Evolutionary conservation across 2,113 vertebrate species (phyloP).

Genomic region (Phyllopteryx taeniolatus): DNA sequence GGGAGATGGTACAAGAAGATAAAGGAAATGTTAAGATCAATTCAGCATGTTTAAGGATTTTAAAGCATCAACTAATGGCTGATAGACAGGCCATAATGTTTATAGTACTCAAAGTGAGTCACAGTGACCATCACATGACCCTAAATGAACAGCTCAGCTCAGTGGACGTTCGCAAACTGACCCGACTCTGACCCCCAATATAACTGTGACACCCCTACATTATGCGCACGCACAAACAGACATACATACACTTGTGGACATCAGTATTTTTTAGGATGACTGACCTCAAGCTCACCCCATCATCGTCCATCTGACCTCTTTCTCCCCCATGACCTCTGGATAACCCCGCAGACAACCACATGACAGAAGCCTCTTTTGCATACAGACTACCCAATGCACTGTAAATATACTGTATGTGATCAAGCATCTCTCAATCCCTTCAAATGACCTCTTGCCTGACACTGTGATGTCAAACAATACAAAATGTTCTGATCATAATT

Average conservation of each 20-base stretch:
- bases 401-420: constrained; percentile 26
- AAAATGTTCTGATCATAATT: not conserved
- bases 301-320: constrained; percentile 66
- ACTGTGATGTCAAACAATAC: not conserved
- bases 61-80: constrained; percentile 37
- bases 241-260: constrained; percentile 1
- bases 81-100: constrained; percentile 22
- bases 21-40: constrained; percentile 28
- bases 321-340: constrained; percentile 36
- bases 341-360: constrained; percentile 37
- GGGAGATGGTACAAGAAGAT: not conserved
- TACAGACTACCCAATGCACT: not conserved
- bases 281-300: constrained; percentile 67
- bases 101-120: constrained; percentile 23
- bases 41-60: constrained; percentile 23
- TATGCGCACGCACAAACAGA: constrained; percentile 12
- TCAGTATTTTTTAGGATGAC: constrained; percentile 39
- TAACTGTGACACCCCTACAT: constrained; percentile 26
- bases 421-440: constrained; percentile 28
- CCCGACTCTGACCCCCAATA: constrained; percentile 70
- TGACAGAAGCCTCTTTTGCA: constrained; percentile 34
- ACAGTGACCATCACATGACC: constrained; percentile 72
- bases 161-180: constrained; percentile 62
- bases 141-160: constrained; percentile 26
- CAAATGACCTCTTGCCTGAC: not conserved